Evolutionary conservation across 2,113 vertebrate species (phyloP).

Genomic region (Pollimyrus isidori): DNA sequence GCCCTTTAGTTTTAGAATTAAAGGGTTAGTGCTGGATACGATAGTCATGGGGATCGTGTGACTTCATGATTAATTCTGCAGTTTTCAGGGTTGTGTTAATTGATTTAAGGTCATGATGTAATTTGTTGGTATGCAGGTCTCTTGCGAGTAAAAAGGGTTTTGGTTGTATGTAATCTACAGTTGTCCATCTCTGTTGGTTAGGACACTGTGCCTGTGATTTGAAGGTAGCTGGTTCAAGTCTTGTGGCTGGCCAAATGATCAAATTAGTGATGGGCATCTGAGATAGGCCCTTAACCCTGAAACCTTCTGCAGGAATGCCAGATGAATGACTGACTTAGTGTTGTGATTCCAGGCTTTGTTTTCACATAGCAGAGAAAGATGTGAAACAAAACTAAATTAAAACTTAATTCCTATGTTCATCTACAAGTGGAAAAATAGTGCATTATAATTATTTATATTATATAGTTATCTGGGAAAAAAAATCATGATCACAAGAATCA

Average conservation of each 20-base stretch:
- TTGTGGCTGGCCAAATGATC: background rate
- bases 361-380: background rate
- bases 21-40: background rate
- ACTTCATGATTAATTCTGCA: background rate
- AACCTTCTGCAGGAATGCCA: background rate
- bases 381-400: background rate
- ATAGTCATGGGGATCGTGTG: background rate
- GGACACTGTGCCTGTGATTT: background rate
- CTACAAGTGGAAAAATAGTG: background rate
- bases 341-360: background rate
- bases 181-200: background rate
- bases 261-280: background rate
- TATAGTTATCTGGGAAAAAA: background rate
- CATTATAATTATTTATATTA: background rate
- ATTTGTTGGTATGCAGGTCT: background rate
- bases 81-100: background rate
- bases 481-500: background rate
- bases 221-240: background rate
- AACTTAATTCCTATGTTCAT: background rate
- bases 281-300: background rate
- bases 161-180: background rate
- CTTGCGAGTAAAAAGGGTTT: background rate
- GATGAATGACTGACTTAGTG: background rate
- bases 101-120: background rate
- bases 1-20: background rate